Evolutionary conservation across 2,113 vertebrate genomes (phyloP).

Genomic region (Sebastes schlegelii): DNA sequence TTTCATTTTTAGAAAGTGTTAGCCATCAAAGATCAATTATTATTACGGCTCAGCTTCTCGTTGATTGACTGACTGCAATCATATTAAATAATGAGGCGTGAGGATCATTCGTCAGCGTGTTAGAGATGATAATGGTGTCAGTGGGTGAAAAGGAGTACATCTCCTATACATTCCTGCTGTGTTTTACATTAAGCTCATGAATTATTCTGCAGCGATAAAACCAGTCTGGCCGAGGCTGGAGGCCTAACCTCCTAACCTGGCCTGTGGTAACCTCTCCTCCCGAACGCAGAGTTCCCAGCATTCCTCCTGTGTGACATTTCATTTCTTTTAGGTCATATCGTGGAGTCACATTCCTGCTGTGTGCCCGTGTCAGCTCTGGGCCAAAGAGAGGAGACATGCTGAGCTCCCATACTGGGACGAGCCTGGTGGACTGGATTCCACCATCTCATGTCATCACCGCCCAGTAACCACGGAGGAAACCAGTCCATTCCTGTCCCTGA

Average conservation of each 20-base stretch:
- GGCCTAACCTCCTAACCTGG: not conserved
- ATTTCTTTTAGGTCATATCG: conserved; percentile 51
- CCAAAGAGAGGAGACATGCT: conserved; percentile 36
- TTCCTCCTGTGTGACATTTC: conserved; percentile 57
- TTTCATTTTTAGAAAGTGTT: not conserved
- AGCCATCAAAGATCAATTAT: not conserved
- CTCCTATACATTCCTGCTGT: not conserved
- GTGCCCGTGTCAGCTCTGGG: conserved; percentile 30
- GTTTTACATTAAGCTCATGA: not conserved
- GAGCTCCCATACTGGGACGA: conserved; percentile 13
- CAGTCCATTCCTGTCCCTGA: not conserved
- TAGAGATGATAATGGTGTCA: not conserved
- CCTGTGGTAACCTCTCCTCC: conserved; percentile 16
- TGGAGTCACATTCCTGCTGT: conserved; percentile 63
- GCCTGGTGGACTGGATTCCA: conserved; percentile 43
- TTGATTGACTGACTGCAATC: not conserved
- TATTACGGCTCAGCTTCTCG: not conserved
- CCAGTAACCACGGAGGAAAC: not conserved
- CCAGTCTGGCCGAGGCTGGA: not conserved
- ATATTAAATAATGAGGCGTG: not conserved
- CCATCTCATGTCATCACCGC: not conserved
- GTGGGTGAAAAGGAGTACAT: not conserved
- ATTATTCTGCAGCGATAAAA: not conserved
- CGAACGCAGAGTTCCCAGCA: conserved; percentile 29
- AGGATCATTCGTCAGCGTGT: not conserved